Base-by-base conservation (phyloP, 2,797 vertebrate species). In the Lophius americanus region DNA sequence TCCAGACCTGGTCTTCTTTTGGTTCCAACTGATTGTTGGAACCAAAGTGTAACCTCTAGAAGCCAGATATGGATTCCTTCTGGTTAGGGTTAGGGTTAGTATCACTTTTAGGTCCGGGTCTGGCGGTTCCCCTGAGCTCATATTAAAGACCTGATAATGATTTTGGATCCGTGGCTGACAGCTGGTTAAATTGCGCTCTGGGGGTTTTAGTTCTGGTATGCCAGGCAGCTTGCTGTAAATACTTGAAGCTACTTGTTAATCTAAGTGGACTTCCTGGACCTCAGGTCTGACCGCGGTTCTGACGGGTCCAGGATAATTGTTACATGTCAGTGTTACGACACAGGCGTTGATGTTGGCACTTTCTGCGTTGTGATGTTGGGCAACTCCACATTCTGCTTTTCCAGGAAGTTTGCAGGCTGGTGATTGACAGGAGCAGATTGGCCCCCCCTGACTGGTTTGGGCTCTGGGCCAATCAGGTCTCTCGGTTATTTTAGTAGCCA, bases 401-500 rank as follows among this genome's bases (percentile, higher is more conserved):
- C 94, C 92, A 88, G 90, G 91, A 91, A 94, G 93, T 93, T 89
- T 93, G 78, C 81, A 83, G 86, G 53, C 78, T 53, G 75, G 59
- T 93, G 92, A 94, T 92, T 93, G 93, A 94, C 92, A 91, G 93
- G 65, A 91, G 78, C 93, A 93, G 91, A 89, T 75, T 81, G 79
- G 9, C 44, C 37, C 61, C 75, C 58, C 33, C 73, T 66, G 79
- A 65, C 84, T 88, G 85, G 85, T 92, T 84, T 83, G 94, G 93
- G 93, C 91, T 85, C 47, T 81, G 78, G 64, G 92, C 95, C 95
- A 98, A 94, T 97, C 93, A 79, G 81, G 78, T 73, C 59, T 55
- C 79, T 81, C 64, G 73, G 90, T 96, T 98, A 97, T 98, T 99
- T 98, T 98, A 92, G 94, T 96, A 94, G 88, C 74, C 85, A 70